Conservation (phyloP, 2,113 vertebrate genomes). For the Atrichornis clamosus region DNA sequence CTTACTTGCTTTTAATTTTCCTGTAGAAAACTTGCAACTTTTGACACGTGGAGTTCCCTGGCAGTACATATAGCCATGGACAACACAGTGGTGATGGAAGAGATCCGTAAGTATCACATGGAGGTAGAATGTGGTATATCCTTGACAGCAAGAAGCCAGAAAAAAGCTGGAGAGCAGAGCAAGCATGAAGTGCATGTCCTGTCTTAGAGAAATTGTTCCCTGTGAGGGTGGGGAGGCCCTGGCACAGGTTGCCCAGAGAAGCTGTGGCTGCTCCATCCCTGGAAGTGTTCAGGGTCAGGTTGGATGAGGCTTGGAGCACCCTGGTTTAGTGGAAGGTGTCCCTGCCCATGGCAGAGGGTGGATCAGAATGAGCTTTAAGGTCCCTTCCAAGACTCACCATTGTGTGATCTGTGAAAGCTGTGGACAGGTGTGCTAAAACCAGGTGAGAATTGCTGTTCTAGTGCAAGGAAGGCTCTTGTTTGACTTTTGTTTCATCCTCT, state of each 20-base stretch:
- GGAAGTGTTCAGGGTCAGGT: background rate
- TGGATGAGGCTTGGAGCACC: rapidly evolving
- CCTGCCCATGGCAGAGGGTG: background rate
- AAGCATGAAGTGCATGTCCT: background rate
- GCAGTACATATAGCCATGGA: constrained; percentile 98
- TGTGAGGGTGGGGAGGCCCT: background rate
- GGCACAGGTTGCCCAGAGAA: background rate
- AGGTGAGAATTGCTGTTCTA: background rate
- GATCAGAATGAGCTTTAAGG: background rate
- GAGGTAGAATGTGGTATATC: background rate
- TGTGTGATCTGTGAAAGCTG: background rate
- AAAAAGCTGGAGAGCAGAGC: background rate
- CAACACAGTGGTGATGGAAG: constrained; percentile 97
- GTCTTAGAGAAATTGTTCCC: background rate
- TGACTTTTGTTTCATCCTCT: background rate
- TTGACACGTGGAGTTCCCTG: constrained; percentile 92
- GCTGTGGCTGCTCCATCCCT: background rate
- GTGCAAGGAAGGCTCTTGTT: background rate
- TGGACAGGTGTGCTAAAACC: background rate
- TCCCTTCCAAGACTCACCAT: background rate
- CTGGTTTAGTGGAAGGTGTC: background rate
- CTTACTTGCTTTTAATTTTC: background rate
- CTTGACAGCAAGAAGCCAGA: background rate
- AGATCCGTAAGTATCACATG: constrained; percentile 86
- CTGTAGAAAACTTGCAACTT: constrained; percentile 89